phyloP scores from a whole-genome alignment of 2,113 vertebrate species.

The Podiceps cristatus region DNA sequence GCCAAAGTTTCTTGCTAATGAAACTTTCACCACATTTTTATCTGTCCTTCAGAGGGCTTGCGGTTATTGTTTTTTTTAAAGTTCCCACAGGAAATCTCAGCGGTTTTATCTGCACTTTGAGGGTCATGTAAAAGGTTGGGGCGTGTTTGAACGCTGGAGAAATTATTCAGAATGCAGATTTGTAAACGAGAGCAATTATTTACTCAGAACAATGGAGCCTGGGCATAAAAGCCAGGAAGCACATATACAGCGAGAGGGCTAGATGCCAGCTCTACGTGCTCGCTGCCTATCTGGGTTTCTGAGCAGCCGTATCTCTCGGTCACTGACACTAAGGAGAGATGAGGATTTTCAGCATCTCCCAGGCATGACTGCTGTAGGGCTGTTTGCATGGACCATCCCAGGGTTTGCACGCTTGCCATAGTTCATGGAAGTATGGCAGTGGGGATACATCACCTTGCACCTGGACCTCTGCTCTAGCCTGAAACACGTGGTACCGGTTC shows the following conservation, averaged over 20 bases:
- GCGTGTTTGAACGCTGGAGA: conserved; percentile 6
- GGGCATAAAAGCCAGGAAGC: conserved; percentile 39
- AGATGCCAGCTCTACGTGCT: background rate
- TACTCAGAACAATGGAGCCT: conserved; percentile 41
- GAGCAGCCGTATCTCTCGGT: background rate
- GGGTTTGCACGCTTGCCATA: background rate
- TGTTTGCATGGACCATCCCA: background rate
- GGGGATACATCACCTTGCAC: background rate
- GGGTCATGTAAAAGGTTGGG: conserved; percentile 41
- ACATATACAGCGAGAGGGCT: background rate
- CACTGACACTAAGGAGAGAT: background rate
- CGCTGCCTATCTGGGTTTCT: background rate
- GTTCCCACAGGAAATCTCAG: conserved; percentile 69
- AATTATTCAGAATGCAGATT: conserved; percentile 64
- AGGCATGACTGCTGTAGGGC: background rate
- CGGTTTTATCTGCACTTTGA: conserved; percentile 3
- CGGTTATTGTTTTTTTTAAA: conserved; percentile 57
- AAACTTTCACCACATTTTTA: conserved; percentile 52
- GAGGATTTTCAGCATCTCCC: background rate
- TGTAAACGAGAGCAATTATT: conserved; percentile 23
- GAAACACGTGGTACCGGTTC: background rate
- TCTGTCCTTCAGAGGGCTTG: conserved; percentile 47
- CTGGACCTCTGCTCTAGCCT: background rate
- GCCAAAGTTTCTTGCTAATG: conserved; percentile 13
- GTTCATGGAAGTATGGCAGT: background rate